phyloP scores from a whole-genome alignment of 2,888 invertebrate species.

The Acleris sparsana region DNA sequence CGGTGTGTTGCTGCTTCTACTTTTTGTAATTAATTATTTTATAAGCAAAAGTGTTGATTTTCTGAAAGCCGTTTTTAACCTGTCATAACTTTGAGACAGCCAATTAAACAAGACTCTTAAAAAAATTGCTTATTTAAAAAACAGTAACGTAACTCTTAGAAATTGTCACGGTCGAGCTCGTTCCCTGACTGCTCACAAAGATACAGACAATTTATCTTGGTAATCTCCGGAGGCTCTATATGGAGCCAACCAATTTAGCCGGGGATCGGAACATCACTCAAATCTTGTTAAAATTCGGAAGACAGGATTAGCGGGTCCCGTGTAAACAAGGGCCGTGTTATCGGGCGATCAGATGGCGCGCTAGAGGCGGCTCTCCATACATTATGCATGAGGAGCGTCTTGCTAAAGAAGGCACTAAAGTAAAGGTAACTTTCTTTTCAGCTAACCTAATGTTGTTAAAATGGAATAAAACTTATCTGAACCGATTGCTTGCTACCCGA shows the following conservation, averaged over 20 bases:
- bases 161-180: conserved; percentile 31
- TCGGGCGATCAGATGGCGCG: conserved; percentile 70
- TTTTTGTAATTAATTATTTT: neutral
- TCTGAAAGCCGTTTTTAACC: neutral
- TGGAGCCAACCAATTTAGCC: conserved; percentile 45
- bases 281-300: conserved; percentile 73
- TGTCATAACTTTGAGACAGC: conserved; percentile 2
- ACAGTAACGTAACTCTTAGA: conserved; percentile 20
- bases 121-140: neutral
- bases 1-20: neutral
- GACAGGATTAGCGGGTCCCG: conserved; percentile 69
- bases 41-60: neutral
- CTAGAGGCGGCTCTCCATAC: conserved; percentile 56
- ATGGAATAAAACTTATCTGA: conserved; percentile 26
- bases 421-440: conserved; percentile 29
- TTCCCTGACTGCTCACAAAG: conserved; percentile 38
- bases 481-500: conserved; percentile 7
- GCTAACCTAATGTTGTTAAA: conserved; percentile 17
- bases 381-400: conserved; percentile 70
- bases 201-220: conserved; percentile 54
- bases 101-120: neutral
- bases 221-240: conserved; percentile 50
- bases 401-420: conserved; percentile 50
- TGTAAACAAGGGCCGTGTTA: conserved; percentile 73
- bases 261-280: conserved; percentile 60